Base-by-base conservation (phyloP, 2,797 vertebrate genomes). In the Acipenser ruthenus region DNA sequence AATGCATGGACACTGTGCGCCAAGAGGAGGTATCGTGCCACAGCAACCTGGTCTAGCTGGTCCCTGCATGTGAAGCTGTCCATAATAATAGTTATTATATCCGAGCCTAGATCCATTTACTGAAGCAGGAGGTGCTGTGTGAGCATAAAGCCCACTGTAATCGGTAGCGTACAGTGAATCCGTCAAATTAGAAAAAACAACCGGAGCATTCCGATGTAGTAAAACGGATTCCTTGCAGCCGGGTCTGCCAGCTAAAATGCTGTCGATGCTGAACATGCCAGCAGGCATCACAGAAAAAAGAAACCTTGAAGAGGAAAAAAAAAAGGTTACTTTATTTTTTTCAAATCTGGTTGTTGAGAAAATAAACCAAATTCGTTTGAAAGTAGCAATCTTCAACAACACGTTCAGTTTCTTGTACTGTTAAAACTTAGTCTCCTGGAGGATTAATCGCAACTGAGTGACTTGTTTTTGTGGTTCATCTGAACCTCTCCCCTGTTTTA, bases 211-310 rank as follows among this genome's bases (percentile, higher is more conserved):
- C 71, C 90, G 88, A 77, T 91, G 91, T 69, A 93, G 86, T 77
- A 94, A 81, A 79, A 92, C 87, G 72, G 95, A 88, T 79, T 96
- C 96, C 84, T 97, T 98, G 80, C 94, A 94, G 86, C 90, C 93
- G 82, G 96, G 93, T 84, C 95, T 88, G 64, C 89, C 92, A 80
- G 95, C 95, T 85, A 97, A 86, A 83, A 98, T 98, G 79, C 92
- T 97, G 89, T 98, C 96, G 81, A 98, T 97, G 87, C 93, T 98
- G 87, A 98, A 97, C 96, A 98, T 97, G 85, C 92, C 93, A 78
- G 93, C 93, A 82, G 94, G 95, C 95, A 97, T 97, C 88, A 88
- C 92, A 85, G 81, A 72, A 23, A 52, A 9, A 55, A 65, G 72
- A 68, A 69, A 52, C 4, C 37, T 37, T 37, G 37, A 37, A 37